Base-by-base conservation (phyloP, 2,113 vertebrate species). In the Aythya baeri region DNA sequence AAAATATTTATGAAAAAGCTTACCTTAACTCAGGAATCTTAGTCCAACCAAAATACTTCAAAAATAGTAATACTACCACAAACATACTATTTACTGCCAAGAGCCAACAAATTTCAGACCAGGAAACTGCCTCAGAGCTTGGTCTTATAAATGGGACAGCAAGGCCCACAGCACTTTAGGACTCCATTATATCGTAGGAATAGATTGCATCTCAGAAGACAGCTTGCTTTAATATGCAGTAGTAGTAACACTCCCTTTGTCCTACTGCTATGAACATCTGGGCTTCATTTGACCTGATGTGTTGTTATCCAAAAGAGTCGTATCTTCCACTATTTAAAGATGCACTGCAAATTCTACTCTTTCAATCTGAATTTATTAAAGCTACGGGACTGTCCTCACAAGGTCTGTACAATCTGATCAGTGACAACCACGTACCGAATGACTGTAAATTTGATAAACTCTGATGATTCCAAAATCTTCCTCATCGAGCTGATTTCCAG, bases 361-460 rank as follows among this genome's bases (percentile, higher is more conserved):
- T 54, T 74, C 10, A 15, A 34, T 43, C n/a, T 8, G 50, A n/a
- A 62, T 23, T 76, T 85, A 49, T 29, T n/a, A 57, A 54, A 44
- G 26, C 32, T n/a, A 12, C 32, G 17, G 38, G 68, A 38, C 18
- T 66, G 41, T 23, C 50, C 61, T 65, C 34, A 8, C 27, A 43
- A 9, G n/a, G 36, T 1, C 17, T 22, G n/a, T 11, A 49, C 55
- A 5, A 54, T 29, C 25, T n/a, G 6, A 43, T 11, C 34, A 13
- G n/a, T 17, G 49, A 49, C 57, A 82, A 17, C 27, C 3, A 94
- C 97, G 25, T 89, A 98, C 98, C 98, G 96, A 70, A 98, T 70
- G 38, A 98, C 88, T 27, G 98, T 98, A 81, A 98, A 98, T 54
- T 98, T 98, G 94, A 98, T 98, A 41, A 95, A 98, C 79, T 98